These are phyloP conservation scores for Zaprionus tsacasi DNA, from an alignment of 1,140 invertebrate genomes.

Conservation along the genomic window DNA sequence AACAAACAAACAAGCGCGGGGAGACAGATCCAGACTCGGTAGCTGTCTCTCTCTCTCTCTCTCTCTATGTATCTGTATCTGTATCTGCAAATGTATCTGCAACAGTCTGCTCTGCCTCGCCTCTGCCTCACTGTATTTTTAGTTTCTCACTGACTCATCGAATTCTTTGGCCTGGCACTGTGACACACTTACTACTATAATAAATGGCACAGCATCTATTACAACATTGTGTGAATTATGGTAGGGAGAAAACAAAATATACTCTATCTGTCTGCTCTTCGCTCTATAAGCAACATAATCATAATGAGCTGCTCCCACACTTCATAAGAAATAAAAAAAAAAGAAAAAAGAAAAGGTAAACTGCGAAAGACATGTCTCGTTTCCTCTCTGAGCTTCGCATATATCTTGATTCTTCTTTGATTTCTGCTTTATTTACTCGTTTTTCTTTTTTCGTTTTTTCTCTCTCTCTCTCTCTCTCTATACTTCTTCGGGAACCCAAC, in stretches of 20 bases:
- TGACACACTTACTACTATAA: constrained; percentile 41
- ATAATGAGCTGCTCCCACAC: constrained; percentile 20
- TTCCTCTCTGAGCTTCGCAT: constrained; percentile 6
- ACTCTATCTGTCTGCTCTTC: neutral
- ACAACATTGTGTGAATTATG: constrained; percentile 11
- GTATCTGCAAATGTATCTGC: constrained; percentile 7
- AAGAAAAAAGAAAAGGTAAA: neutral
- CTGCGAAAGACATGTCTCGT: constrained; percentile 3
- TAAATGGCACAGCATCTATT: constrained; percentile 27
- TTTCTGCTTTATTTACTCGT: constrained; percentile 41
- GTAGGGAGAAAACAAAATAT: neutral
- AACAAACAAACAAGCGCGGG: constrained; percentile 8
- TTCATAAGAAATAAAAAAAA: neutral
- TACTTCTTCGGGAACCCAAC: constrained; percentile 20
- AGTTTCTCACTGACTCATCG: constrained; percentile 41
- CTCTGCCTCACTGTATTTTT: constrained; percentile 7
- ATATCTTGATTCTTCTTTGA: constrained; percentile 6
- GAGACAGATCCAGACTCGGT: constrained; percentile 15
- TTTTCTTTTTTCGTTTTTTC: constrained; percentile 8
- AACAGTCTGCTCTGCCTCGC: neutral
- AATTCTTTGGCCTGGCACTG: constrained; percentile 43
- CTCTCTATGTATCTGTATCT: constrained; percentile 3
- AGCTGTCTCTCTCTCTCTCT: constrained; percentile 2
- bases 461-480: neutral
- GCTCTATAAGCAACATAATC: constrained; percentile 4